phyloP scores from a whole-genome alignment of 2,113 vertebrate genomes.

The Pteruthius melanotis region DNA sequence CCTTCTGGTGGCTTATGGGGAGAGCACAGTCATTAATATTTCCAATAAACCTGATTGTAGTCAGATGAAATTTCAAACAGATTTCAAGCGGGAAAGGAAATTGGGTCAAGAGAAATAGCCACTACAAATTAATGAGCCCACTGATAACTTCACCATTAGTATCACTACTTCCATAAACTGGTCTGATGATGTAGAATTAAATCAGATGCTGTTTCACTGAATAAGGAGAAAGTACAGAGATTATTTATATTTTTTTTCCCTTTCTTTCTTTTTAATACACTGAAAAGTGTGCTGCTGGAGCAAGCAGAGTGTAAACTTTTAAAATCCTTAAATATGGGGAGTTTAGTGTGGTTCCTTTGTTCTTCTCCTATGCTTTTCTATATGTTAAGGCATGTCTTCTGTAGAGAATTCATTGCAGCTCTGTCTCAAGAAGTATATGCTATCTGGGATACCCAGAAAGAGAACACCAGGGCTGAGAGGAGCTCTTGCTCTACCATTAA shows the following conservation, averaged over 20 bases:
- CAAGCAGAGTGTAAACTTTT: neutral
- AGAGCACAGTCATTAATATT: constrained; percentile 47
- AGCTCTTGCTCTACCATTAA: neutral
- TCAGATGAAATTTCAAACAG: constrained; percentile 30
- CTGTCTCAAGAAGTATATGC: neutral
- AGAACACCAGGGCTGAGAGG: neutral
- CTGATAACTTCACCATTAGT: constrained; percentile 16
- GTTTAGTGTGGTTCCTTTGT: neutral
- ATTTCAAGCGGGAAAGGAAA: constrained; percentile 40
- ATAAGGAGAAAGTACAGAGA: neutral
- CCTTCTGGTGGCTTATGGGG: constrained; percentile 24
- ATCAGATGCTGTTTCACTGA: neutral
- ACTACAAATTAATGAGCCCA: constrained; percentile 12
- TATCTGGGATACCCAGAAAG: neutral
- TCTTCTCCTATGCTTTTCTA: neutral
- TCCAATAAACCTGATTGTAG: constrained; percentile 44
- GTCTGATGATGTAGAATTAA: neutral
- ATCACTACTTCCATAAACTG: constrained; percentile 16
- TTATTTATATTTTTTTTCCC: neutral
- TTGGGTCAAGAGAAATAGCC: constrained; percentile 23
- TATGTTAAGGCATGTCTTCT: neutral
- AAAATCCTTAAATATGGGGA: neutral
- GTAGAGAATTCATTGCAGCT: neutral
- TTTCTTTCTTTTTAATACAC: neutral
- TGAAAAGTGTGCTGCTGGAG: neutral